A percentile compares a stretch with the other conserved stretches of the same genome.
Evolutionary conservation across 2,888 invertebrate species (phyloP).

Genomic region (Meiosimyza platycephala): DNA sequence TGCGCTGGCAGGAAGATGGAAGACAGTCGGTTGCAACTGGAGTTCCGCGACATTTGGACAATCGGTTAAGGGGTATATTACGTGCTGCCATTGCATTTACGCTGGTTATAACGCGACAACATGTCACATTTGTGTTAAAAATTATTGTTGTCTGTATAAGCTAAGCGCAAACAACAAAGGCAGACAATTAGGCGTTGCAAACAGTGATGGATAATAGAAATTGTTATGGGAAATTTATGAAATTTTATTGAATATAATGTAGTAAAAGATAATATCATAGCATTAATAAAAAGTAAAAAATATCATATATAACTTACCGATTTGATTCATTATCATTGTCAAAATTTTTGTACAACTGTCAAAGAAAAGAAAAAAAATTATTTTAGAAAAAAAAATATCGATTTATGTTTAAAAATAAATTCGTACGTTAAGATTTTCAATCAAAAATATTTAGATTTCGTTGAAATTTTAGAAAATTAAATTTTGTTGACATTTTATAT

Average conservation of each 20-base stretch:
- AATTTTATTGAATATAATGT: no score
- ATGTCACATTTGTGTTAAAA: constrained; percentile 22
- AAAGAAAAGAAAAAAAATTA: no score
- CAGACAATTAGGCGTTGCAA: constrained; percentile 6
- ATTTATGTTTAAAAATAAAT: no score
- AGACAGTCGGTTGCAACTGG: not conserved
- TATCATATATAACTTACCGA: not conserved
- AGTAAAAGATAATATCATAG: no score
- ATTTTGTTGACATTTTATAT: no score
- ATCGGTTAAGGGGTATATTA: constrained; percentile 1
- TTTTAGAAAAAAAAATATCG: no score
- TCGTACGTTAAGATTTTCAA: no score
- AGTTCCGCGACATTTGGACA: not conserved
- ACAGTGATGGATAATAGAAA: constrained; percentile 1
- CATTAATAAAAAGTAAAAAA: no score
- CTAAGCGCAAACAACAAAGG: not conserved
- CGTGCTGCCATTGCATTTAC: not conserved
- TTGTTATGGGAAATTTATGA: no score
- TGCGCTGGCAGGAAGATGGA: not conserved
- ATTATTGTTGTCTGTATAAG: constrained; percentile 8
- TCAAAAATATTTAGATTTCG: no score
- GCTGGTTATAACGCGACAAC: not conserved
- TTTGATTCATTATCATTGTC: no score
- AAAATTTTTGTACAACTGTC: not conserved
- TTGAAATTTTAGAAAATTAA: no score